phyloP scores from a whole-genome alignment of 2,113 vertebrate species.

The Melanostigma gelatinosum region DNA sequence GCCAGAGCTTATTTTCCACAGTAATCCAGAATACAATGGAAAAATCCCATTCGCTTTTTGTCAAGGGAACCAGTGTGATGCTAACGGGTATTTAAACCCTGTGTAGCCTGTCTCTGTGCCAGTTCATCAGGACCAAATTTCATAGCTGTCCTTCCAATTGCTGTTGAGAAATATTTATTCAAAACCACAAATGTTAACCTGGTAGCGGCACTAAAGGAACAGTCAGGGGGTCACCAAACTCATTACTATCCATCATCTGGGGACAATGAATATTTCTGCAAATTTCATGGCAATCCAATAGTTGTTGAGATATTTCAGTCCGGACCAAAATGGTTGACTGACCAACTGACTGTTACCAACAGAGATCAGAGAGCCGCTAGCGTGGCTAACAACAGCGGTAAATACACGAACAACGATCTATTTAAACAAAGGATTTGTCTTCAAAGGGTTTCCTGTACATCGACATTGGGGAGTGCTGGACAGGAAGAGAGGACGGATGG shows the following conservation, averaged over 20 bases:
- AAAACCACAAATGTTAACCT: too few relatives aligned
- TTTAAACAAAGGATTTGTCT: slow-evolving; percentile 14
- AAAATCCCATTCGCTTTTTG: too few relatives aligned
- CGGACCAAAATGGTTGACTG: neutral
- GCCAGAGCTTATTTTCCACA: too few relatives aligned
- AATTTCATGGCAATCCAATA: neutral
- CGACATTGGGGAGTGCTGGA: neutral
- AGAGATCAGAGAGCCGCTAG: neutral
- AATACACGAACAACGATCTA: neutral
- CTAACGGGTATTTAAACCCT: too few relatives aligned
- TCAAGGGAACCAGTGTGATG: too few relatives aligned
- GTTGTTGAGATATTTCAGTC: neutral
- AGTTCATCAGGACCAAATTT: neutral
- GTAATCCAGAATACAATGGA: too few relatives aligned
- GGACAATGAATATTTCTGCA: neutral
- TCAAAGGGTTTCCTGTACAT: slow-evolving; percentile 13
- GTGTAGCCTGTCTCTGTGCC: too few relatives aligned
- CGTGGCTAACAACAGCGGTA: neutral
- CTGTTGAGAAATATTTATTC: too few relatives aligned
- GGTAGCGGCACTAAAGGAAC: too few relatives aligned
- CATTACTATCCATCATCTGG: too few relatives aligned
- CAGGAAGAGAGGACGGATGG: slow-evolving; percentile 58
- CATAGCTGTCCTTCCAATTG: too few relatives aligned
- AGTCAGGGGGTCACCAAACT: too few relatives aligned
- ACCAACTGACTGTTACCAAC: neutral